Percentiles rank a stretch among this genome's conserved stretches.
Conservation (phyloP, 2,113 vertebrate species). For the Calyptommatus sinebrachiatus region DNA sequence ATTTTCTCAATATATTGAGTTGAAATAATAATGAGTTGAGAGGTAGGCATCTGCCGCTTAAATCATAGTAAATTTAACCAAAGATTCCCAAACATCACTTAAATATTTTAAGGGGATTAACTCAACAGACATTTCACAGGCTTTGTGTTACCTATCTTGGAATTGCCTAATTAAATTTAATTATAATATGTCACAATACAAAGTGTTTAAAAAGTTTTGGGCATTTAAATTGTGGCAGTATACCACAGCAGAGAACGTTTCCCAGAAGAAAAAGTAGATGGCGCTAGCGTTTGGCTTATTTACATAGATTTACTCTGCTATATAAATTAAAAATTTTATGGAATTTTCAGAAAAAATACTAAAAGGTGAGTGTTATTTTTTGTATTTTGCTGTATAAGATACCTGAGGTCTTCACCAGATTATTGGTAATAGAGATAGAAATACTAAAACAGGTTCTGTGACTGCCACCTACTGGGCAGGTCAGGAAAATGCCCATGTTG, state of each 20-base stretch:
- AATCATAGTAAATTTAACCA: too few species aligned
- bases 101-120: too few species aligned
- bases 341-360: background rate
- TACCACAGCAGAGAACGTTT: background rate
- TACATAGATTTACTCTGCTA: background rate
- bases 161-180: background rate
- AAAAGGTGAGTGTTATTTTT: constrained; percentile 1
- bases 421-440: background rate
- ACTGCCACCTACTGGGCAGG: constrained; percentile 30
- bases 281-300: background rate
- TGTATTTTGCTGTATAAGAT: background rate
- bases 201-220: background rate
- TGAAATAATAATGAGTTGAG: too few species aligned
- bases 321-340: background rate
- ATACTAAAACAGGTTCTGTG: constrained; percentile 14
- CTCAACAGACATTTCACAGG: too few species aligned
- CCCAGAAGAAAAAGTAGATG: constrained; percentile 15
- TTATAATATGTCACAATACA: background rate
- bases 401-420: background rate
- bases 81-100: too few species aligned
- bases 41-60: too few species aligned
- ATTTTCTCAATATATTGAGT: too few species aligned
- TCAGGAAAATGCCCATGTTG: constrained; percentile 2
- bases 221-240: background rate
- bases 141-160: background rate